Evolutionary conservation across 2,113 vertebrate genomes (phyloP).

Genomic region (Oreochromis niloticus): DNA sequence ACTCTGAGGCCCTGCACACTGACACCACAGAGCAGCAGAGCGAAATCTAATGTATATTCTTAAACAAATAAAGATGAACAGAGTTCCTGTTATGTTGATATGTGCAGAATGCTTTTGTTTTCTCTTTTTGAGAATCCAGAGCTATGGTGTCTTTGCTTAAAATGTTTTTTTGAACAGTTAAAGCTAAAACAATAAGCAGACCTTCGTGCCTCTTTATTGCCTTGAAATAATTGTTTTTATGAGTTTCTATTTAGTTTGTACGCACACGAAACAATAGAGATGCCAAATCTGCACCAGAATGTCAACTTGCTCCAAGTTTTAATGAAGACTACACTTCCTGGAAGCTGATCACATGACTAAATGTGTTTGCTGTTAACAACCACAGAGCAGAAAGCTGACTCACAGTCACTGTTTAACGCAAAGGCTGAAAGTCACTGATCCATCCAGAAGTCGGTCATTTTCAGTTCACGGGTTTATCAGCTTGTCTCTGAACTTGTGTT

Average conservation of each 20-base stretch:
- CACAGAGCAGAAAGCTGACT: not conserved
- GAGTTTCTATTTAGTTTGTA: not conserved
- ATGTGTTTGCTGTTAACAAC: not conserved
- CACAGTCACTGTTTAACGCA: not conserved
- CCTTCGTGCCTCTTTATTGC: not conserved
- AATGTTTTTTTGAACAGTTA: not conserved
- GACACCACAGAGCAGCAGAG: not conserved
- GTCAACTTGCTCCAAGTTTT: not conserved
- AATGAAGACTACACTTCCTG: not conserved
- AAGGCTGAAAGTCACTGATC: not conserved
- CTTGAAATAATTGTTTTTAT: not conserved
- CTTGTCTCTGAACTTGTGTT: not conserved
- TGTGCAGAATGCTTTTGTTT: not conserved
- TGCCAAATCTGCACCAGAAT: not conserved
- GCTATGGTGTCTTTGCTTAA: not conserved
- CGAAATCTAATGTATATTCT: not conserved
- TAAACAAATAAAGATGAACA: not conserved
- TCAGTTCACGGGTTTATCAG: constrained; percentile 6
- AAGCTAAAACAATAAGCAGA: not conserved
- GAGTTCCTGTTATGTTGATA: not conserved
- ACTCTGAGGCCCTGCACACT: not conserved
- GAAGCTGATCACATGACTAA: not conserved
- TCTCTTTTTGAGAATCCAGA: not conserved
- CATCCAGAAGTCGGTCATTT: not conserved
- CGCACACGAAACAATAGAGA: not conserved